phyloP scores from a whole-genome alignment of 1,140 invertebrate species.

The Orchesella cincta region DNA sequence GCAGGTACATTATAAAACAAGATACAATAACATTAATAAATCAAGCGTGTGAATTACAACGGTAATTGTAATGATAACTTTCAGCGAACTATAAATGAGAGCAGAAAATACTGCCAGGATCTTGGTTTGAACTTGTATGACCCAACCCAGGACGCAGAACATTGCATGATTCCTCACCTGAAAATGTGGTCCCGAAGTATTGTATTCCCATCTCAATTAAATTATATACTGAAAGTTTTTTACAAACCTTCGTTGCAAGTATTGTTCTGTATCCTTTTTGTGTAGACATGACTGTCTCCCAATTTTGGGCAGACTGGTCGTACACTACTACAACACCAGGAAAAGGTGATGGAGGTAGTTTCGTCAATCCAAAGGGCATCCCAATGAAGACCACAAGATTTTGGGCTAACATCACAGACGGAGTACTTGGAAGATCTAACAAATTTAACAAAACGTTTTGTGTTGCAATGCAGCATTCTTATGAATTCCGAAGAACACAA shows the following conservation, averaged over 20 bases:
- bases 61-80: neutral
- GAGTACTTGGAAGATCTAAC: neutral
- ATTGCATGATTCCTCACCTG: neutral
- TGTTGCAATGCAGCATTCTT: neutral
- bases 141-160: neutral
- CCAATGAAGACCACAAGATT: neutral
- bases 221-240: too few relatives aligned
- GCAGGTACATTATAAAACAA: neutral
- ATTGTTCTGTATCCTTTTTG: too few relatives aligned
- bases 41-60: neutral
- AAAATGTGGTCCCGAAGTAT: slow-evolving; percentile 13
- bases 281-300: slow-evolving; percentile 5
- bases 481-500: neutral
- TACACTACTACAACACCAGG: neutral
- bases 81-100: neutral
- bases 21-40: slow-evolving; percentile 1
- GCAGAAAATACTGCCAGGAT: neutral
- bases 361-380: neutral
- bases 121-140: neutral
- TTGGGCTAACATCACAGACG: neutral
- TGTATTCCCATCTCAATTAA: too few relatives aligned
- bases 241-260: too few relatives aligned
- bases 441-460: neutral
- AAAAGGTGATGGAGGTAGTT: neutral
- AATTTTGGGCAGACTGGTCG: slow-evolving; percentile 17